Percentiles rank a stretch among this genome's conserved stretches.
These are phyloP conservation scores for Nibea coibor DNA, from an alignment of 2,113 vertebrate genomes.

Conservation along the genomic window DNA sequence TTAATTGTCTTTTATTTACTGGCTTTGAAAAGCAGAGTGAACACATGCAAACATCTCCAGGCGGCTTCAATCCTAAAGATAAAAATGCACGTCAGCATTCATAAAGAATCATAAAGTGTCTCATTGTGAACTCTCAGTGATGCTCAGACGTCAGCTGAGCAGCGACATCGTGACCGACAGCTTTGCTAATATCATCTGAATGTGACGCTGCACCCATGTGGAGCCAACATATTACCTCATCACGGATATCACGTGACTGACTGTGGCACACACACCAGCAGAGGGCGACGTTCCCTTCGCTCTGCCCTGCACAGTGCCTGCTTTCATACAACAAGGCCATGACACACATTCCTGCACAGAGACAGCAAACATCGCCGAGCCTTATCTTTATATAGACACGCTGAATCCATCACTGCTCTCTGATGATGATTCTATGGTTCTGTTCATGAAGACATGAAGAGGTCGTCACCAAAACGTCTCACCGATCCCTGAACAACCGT, in stretches of 20 bases:
- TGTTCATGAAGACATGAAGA: not conserved
- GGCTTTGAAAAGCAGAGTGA: not conserved
- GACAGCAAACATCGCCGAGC: not conserved
- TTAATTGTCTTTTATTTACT: not conserved
- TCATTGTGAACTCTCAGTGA: not conserved
- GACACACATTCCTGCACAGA: not conserved
- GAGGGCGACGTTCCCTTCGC: constrained; percentile 16
- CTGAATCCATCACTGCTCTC: not conserved
- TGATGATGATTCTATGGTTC: not conserved
- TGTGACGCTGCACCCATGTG: not conserved
- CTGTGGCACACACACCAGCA: constrained; percentile 25
- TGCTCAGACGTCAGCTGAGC: not conserved
- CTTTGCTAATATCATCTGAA: not conserved
- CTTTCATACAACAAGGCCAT: not conserved
- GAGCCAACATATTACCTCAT: not conserved
- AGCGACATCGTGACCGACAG: not conserved
- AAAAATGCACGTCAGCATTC: no score
- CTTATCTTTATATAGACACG: not conserved
- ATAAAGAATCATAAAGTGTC: no score
- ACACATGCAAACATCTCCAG: not conserved
- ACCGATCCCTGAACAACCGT: no score
- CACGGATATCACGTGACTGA: not conserved
- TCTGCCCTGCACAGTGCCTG: not conserved
- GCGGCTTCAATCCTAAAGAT: not conserved
- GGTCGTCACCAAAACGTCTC: no score